phyloP scores from a whole-genome alignment of 2,888 invertebrate genomes.

The Acleris holmiana region DNA sequence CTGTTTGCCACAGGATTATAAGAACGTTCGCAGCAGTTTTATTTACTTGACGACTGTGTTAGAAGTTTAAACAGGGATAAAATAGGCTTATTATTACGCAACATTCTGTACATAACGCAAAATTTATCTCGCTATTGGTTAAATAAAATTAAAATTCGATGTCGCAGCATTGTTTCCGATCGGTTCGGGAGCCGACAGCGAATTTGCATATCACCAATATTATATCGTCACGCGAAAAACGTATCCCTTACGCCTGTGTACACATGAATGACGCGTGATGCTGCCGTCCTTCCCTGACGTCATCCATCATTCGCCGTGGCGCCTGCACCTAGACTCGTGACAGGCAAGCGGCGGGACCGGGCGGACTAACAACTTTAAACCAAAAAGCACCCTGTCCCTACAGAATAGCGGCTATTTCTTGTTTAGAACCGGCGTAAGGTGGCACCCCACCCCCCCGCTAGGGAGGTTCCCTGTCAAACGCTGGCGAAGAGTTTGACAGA shows the following conservation, averaged over 20 bases:
- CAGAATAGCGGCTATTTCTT: conserved; percentile 6
- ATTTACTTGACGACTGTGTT: conserved; percentile 21
- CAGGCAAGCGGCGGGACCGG: conserved; percentile 64
- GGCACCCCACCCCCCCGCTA: conserved; percentile 77
- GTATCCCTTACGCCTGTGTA: conserved; percentile 85
- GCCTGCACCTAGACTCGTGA: conserved; percentile 83
- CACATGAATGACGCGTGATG: conserved; percentile 85
- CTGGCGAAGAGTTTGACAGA: conserved; percentile 84
- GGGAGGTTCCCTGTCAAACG: conserved; percentile 84
- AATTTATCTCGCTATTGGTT: conserved; percentile 4
- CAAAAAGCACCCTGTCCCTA: conserved; percentile 49
- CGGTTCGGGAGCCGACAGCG: conserved; percentile 65
- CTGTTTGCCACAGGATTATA: conserved; percentile 26
- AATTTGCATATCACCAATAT: conserved; percentile 85
- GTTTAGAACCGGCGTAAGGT: conserved; percentile 60
- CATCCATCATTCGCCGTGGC: conserved; percentile 84
- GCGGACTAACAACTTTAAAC: conserved; percentile 40
- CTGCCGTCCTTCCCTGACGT: conserved; percentile 83
- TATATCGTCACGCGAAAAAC: conserved; percentile 84
- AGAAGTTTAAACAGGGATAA: background rate
- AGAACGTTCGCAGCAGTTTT: conserved; percentile 29
- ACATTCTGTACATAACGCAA: background rate
- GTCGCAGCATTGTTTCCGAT: conserved; percentile 32
- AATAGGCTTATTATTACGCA: background rate
- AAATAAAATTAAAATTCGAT: conserved; percentile 34